These are phyloP conservation scores for Colius striatus DNA, from an alignment of 2,113 vertebrate genomes.

Conservation along the genomic window DNA sequence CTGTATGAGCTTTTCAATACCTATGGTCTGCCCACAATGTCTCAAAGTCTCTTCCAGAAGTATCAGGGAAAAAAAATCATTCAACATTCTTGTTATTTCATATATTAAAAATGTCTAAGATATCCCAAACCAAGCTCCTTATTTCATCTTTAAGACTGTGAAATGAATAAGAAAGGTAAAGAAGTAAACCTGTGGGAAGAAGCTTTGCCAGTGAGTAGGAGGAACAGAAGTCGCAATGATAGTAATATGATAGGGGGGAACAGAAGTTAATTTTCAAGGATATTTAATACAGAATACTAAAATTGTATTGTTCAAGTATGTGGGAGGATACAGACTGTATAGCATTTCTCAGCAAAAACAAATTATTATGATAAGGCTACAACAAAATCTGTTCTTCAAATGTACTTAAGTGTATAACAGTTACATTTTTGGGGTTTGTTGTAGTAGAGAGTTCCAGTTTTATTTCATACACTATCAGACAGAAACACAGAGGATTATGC, in stretches of 20 bases:
- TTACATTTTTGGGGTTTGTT: not conserved
- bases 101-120: not conserved
- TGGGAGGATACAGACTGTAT: not conserved
- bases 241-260: not conserved
- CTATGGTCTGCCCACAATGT: not conserved
- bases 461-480: not conserved
- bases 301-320: not conserved
- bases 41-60: not conserved
- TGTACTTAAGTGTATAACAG: not conserved
- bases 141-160: not conserved
- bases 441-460: not conserved
- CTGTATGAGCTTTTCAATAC: not conserved
- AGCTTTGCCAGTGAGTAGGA: not conserved
- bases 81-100: not conserved
- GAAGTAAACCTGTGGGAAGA: not conserved
- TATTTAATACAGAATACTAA: not conserved
- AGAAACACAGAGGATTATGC: not conserved
- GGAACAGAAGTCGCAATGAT: not conserved
- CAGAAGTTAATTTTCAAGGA: not conserved
- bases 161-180: constrained; percentile 15
- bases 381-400: not conserved
- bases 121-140: not conserved
- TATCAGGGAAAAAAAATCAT: not conserved
- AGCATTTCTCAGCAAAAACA: not conserved
- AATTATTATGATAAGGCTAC: not conserved